Evolutionary conservation across 2,797 vertebrate genomes (phyloP).

Genomic region (Manis crassicaudata): DNA sequence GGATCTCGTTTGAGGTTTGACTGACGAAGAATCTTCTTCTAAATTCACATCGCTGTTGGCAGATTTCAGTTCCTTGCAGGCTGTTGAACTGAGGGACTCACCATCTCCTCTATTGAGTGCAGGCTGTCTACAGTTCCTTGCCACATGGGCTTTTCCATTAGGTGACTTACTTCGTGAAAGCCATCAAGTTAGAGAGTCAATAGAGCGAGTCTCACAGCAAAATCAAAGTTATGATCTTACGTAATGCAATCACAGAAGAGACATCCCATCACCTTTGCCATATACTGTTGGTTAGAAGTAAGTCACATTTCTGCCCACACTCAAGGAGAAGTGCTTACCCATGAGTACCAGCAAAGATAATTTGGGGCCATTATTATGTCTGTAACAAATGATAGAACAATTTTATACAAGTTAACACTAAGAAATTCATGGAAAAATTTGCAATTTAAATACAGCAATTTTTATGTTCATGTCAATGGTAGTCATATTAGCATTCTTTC

Average conservation of each 20-base stretch:
- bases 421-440: background rate
- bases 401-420: background rate
- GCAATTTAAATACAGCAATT: background rate
- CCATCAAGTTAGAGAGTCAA: background rate
- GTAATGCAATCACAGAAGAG: background rate
- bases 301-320: background rate
- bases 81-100: background rate
- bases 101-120: background rate
- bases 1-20: background rate
- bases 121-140: background rate
- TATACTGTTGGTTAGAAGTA: background rate
- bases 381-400: background rate
- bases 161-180: background rate
- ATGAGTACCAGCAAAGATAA: background rate
- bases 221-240: background rate
- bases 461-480: background rate
- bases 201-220: background rate
- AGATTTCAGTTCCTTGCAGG: background rate
- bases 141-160: background rate
- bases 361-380: background rate
- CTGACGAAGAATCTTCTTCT: background rate
- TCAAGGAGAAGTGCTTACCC: background rate
- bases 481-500: background rate
- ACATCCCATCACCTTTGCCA: background rate
- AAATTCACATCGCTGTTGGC: background rate